Evolutionary conservation across 2,888 invertebrate species (phyloP), one percentile per base, ranked within the genome.

Genomic region (Trichogramma dendrolimi): DNA sequence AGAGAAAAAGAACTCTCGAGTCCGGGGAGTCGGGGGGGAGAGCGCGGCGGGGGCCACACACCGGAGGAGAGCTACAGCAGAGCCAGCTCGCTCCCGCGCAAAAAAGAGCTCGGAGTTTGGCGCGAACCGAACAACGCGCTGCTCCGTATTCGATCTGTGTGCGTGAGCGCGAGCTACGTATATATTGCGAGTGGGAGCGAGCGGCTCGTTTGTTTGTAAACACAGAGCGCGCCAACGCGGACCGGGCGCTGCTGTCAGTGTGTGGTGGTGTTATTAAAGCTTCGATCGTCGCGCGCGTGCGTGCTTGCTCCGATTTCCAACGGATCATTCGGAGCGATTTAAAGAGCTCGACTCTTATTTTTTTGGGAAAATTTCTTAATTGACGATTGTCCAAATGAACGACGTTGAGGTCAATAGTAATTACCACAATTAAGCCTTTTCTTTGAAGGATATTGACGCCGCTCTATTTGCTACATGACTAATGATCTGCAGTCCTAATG

Each of bases 1-100:
- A 70, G 70, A 72, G 74, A 77, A 78, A 79, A 78, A 78, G 75
- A 76, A 78, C 76, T 77, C 78, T 76, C 77, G 78, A 79, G 73
- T 68, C 69, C 70, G 68, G 68, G 70, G 69, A 68, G 68, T 71
- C 71, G 71, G 69, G 68, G 71, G 68, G 68, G 60, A 63, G 67
- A 67, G 41, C 48, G 27, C 41, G 63, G 63, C 42, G 59, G 64
- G 65, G 66, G 67, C 64, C 64, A 55, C 60, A 67, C 66, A 62
- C 64, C 67, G 62, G 65, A 67, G 64, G 61, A 56, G 60, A 52
- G 60, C 48, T 6, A 48, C 11, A 5, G 48, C 48, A 48, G 6
- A 10, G 11, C 47, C 10, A 10, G 47, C 10, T 10, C n/a, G 47
- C 11, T 27, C 27, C 27, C 27, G 27, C 27, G 27, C 27, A 27